These are phyloP conservation scores for Cataglyphis altisquamis DNA, from an alignment of 2,888 invertebrate genomes.

Conservation along the genomic window DNA sequence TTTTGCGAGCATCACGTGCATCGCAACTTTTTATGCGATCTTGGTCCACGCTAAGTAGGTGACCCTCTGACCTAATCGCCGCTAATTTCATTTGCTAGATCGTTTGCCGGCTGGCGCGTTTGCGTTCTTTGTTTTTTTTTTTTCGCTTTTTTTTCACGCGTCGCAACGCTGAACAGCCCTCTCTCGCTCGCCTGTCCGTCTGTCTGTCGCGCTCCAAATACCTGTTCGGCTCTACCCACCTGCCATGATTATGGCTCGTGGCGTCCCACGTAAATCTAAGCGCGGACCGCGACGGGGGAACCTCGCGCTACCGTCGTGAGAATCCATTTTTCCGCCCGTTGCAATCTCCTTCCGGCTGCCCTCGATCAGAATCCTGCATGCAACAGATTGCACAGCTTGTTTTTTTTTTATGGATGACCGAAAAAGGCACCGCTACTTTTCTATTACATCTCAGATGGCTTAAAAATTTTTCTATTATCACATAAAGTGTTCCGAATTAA, in stretches of 20 bases:
- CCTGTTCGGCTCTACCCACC: slow-evolving; percentile 75
- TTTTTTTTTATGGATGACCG: slow-evolving; percentile 7
- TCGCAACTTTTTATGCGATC: slow-evolving; percentile 57
- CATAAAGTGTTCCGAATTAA: not conserved
- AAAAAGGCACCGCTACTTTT: not conserved
- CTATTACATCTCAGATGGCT: not conserved
- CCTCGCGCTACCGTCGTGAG: slow-evolving; percentile 60
- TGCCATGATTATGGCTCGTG: slow-evolving; percentile 73
- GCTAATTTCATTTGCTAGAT: slow-evolving; percentile 73
- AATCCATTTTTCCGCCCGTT: slow-evolving; percentile 67
- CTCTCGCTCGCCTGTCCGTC: slow-evolving; percentile 36
- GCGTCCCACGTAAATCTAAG: slow-evolving; percentile 74
- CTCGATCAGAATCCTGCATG: slow-evolving; percentile 30
- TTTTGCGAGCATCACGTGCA: not conserved
- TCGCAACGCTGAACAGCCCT: slow-evolving; percentile 36
- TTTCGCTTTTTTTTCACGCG: slow-evolving; percentile 17
- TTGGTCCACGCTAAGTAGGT: slow-evolving; percentile 69
- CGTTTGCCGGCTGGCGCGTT: slow-evolving; percentile 59
- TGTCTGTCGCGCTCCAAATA: slow-evolving; percentile 75
- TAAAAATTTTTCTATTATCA: slow-evolving; percentile 9
- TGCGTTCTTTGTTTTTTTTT: not conserved
- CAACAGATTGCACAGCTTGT: slow-evolving; percentile 26
- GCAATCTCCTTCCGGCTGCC: slow-evolving; percentile 34
- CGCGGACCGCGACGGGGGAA: slow-evolving; percentile 59
- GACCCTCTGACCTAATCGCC: slow-evolving; percentile 76